Conservation (phyloP, 1,140 invertebrate genomes). For the Apis dorsata region DNA sequence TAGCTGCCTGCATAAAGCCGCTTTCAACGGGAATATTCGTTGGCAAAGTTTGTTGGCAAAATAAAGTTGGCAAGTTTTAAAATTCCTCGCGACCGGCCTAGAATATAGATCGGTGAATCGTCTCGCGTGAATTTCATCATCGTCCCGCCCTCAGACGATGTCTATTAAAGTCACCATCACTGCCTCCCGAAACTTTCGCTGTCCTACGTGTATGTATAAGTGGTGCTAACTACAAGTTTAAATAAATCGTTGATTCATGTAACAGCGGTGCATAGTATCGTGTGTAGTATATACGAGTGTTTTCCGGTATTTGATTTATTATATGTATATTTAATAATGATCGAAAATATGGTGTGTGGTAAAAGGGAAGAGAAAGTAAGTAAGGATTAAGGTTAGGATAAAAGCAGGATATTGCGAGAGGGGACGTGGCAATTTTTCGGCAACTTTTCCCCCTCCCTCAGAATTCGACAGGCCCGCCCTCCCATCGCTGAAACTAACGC, state of each 20-base stretch:
- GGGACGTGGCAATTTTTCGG: neutral
- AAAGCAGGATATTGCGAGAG: neutral
- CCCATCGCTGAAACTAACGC: slow-evolving; percentile 57
- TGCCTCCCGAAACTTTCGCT: slow-evolving; percentile 27
- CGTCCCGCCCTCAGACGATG: slow-evolving; percentile 5
- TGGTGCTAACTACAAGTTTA: neutral
- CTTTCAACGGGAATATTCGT: slow-evolving; percentile 56
- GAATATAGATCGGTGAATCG: slow-evolving; percentile 55
- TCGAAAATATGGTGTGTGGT: too few species aligned
- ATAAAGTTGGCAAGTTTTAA: slow-evolving; percentile 62
- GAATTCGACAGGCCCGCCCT: slow-evolving; percentile 52
- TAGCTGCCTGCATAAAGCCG: slow-evolving; percentile 30
- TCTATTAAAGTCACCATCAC: slow-evolving; percentile 31
- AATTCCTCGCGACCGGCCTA: slow-evolving; percentile 42
- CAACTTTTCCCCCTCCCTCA: slow-evolving; percentile 6
- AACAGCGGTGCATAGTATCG: too few species aligned
- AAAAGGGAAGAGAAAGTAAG: neutral
- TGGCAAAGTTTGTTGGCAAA: slow-evolving; percentile 57
- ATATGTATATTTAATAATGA: too few species aligned
- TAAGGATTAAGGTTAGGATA: neutral
- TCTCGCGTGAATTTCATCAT: slow-evolving; percentile 51
- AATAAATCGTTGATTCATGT: too few species aligned
- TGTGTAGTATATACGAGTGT: too few species aligned
- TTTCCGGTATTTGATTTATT: too few species aligned
- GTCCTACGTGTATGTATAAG: neutral